These are phyloP conservation scores for Mormoops blainvillei DNA, from an alignment of 2,113 vertebrate species.

Conservation along the genomic window DNA sequence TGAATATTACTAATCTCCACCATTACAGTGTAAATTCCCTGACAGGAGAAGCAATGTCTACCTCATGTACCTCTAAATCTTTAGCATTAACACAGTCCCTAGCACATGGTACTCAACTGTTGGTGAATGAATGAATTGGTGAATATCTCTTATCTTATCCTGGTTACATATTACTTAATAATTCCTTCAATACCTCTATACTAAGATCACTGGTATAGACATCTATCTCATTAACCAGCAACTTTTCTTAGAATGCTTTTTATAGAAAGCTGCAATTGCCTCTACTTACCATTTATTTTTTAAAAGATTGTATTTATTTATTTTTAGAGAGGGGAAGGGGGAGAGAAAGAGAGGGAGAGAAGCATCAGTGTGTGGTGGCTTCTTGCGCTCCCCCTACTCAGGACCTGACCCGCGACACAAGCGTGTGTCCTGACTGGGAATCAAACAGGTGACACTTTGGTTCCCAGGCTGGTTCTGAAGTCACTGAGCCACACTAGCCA, in stretches of 20 bases:
- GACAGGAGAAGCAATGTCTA: not conserved
- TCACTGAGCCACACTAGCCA: too few relatives aligned
- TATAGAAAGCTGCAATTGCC: not conserved
- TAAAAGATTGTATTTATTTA: too few relatives aligned
- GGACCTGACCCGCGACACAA: too few relatives aligned
- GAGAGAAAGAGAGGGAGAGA: too few relatives aligned
- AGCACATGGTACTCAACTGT: not conserved
- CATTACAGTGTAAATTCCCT: not conserved
- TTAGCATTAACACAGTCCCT: not conserved
- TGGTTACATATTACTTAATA: not conserved
- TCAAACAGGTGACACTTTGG: too few relatives aligned
- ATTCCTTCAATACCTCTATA: not conserved
- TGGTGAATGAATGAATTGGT: not conserved
- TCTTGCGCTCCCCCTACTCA: too few relatives aligned
- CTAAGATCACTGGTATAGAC: not conserved
- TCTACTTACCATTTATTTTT: not conserved
- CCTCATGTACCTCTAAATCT: not conserved
- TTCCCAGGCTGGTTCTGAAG: too few relatives aligned
- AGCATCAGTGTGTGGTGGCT: too few relatives aligned
- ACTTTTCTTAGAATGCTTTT: not conserved
- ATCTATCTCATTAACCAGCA: not conserved
- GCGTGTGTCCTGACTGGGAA: too few relatives aligned
- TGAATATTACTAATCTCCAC: not conserved
- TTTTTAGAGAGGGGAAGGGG: too few relatives aligned
- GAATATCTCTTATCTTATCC: not conserved